Percentiles rank a stretch among this genome's conserved stretches.
Conservation (phyloP, 2,797 vertebrate genomes). For the Hypotaenidia philippensis region DNA sequence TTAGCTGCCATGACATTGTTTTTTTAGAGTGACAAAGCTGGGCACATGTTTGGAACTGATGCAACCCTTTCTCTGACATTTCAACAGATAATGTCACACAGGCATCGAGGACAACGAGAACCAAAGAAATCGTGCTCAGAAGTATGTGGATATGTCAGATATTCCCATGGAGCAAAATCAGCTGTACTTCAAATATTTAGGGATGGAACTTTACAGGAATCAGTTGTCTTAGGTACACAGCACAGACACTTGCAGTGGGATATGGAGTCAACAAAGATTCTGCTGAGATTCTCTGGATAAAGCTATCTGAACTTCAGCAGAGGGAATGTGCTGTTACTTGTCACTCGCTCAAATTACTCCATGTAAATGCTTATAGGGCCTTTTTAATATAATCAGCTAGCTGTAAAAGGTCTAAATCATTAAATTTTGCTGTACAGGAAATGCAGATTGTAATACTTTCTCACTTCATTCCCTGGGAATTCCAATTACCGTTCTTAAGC, state of each 20-base stretch:
- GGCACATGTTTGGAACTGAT: fast-evolving
- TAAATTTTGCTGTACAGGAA: neutral
- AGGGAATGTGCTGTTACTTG: neutral
- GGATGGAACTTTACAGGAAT: neutral
- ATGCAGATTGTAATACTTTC: neutral
- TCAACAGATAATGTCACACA: neutral
- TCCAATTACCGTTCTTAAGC: neutral
- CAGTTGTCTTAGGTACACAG: neutral
- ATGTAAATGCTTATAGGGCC: neutral
- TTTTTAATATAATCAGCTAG: neutral
- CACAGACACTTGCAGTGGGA: neutral
- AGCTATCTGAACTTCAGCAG: neutral
- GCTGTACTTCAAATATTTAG: neutral
- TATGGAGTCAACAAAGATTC: neutral
- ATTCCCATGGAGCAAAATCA: neutral
- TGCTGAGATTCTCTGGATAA: neutral
- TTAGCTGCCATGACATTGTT: neutral
- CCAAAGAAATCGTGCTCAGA: neutral
- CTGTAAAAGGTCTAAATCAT: neutral
- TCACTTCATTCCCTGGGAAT: neutral
- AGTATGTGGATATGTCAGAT: neutral
- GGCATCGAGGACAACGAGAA: fast-evolving
- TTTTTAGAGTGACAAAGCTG: neutral
- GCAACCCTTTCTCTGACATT: neutral
- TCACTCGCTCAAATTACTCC: neutral